Base-by-base conservation (phyloP, 2,888 invertebrate species). In the Ctena decussata region DNA sequence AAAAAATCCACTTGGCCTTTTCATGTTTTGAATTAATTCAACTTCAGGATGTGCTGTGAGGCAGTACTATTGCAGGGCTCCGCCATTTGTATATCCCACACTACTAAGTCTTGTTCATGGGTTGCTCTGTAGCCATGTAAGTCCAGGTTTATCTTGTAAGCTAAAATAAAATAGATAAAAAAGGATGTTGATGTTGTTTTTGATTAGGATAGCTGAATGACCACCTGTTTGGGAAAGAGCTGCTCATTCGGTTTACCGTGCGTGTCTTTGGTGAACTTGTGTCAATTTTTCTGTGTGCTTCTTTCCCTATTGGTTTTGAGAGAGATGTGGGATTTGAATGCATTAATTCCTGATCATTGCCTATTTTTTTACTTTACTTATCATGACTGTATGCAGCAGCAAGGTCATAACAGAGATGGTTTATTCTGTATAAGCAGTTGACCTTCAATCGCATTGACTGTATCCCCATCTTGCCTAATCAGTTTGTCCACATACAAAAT, bases 71-170 rank as follows among this genome's bases (percentile, higher is more conserved):
- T 79, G 70, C 27, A 83, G 44, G n/a, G 79, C 74, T 21, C 27
- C 73, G 27, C 73, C 75, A 21, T 79, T 44, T 18, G 75, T 53
- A 53, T 77, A 83, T 79, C 3, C 78, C 79, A 79, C 74, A 83
- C n/a, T 82, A n/a, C n/a, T n/a, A n/a, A n/a, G n/a, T 78, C 69
- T 69, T 75, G 70, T 75, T 83, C 18, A 72, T 21, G 8, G 73
- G 53, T 41, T 82, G 82, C 37, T 79, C 53, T 18, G 79, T 65
- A 18, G 69, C 83, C 83, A 79, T 74, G 41, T 83, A 73, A 46
- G 79, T 69, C 75, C 83, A 79, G 15, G 74, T 69, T 27, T 44
- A 74, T 49, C 69, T 69, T 49, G 79, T 73, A 71, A 79, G 69
- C n/a, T n/a, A n/a, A n/a, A n/a, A n/a, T n/a, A n/a, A n/a, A n/a